phyloP scores from a whole-genome alignment of 1,140 invertebrate species.

The Notospermus geniculatus region DNA sequence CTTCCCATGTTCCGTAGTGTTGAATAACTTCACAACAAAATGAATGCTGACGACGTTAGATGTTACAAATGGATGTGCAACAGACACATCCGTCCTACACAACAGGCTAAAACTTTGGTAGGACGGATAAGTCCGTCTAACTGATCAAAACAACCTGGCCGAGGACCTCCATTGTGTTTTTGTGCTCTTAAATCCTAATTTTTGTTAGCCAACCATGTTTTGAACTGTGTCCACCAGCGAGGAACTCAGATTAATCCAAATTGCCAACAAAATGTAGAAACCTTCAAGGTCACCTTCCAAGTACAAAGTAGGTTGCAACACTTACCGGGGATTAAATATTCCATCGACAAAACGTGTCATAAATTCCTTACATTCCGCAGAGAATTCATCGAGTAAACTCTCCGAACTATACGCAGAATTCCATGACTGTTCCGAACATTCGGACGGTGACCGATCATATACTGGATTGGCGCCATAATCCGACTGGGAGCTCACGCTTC shows the following conservation, averaged over 20 bases:
- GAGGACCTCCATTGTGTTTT: too few relatives aligned
- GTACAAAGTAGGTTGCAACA: background rate
- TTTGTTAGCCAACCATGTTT: too few relatives aligned
- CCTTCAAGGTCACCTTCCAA: background rate
- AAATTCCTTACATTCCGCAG: conserved; percentile 63
- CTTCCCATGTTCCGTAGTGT: too few relatives aligned
- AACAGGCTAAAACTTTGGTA: too few relatives aligned
- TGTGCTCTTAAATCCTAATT: too few relatives aligned
- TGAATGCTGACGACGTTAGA: too few relatives aligned
- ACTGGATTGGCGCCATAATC: conserved; percentile 42
- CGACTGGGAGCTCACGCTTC: conserved; percentile 59
- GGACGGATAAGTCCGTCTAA: too few relatives aligned
- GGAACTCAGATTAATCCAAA: background rate
- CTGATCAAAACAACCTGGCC: too few relatives aligned
- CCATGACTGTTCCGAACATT: conserved; percentile 71
- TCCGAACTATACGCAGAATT: conserved; percentile 70
- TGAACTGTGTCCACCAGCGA: too few relatives aligned
- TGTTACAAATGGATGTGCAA: too few relatives aligned
- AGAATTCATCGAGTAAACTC: conserved; percentile 68
- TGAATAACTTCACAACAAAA: too few relatives aligned
- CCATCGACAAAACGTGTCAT: conserved; percentile 72
- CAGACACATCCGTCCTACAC: too few relatives aligned
- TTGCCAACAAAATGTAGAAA: background rate
- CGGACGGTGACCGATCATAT: conserved; percentile 60
- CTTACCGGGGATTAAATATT: conserved; percentile 62